A percentile compares a stretch with the other conserved stretches of the same genome.
These are phyloP conservation scores for Bibio marci DNA, from an alignment of 2,888 invertebrate genomes.

Conservation along the genomic window DNA sequence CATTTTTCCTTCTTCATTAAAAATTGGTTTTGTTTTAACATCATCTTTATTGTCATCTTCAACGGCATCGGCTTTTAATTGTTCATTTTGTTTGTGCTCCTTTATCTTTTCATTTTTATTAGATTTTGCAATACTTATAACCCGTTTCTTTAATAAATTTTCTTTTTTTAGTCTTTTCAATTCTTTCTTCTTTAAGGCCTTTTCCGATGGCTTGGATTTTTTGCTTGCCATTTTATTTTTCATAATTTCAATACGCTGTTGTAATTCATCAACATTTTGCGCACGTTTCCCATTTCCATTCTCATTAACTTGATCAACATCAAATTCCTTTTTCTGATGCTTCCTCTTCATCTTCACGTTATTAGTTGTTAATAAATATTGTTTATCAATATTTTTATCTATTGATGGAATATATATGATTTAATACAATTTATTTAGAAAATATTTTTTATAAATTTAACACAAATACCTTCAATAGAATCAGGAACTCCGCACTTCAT, in stretches of 20 bases:
- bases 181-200: constrained; percentile 20
- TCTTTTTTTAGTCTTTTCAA: constrained; percentile 23
- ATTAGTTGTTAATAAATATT: constrained; percentile 18
- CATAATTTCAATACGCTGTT: constrained; percentile 20
- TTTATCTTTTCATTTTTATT: constrained; percentile 20
- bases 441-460: background rate
- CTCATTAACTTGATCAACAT: background rate
- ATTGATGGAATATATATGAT: constrained; percentile 1
- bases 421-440: background rate
- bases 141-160: constrained; percentile 23
- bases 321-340: background rate
- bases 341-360: constrained; percentile 8
- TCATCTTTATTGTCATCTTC: constrained; percentile 27
- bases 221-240: constrained; percentile 26
- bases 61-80: constrained; percentile 7
- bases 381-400: constrained; percentile 16
- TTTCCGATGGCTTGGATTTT: constrained; percentile 21
- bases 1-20: constrained; percentile 70
- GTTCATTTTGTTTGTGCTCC: constrained; percentile 2
- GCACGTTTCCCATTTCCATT: background rate
- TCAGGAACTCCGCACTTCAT: constrained; percentile 23
- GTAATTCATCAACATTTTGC: background rate
- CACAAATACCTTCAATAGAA: constrained; percentile 19
- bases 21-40: constrained; percentile 42
- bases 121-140: constrained; percentile 20